These are phyloP conservation scores for Tachysurus vachellii DNA, from an alignment of 2,113 vertebrate species.

Conservation along the genomic window DNA sequence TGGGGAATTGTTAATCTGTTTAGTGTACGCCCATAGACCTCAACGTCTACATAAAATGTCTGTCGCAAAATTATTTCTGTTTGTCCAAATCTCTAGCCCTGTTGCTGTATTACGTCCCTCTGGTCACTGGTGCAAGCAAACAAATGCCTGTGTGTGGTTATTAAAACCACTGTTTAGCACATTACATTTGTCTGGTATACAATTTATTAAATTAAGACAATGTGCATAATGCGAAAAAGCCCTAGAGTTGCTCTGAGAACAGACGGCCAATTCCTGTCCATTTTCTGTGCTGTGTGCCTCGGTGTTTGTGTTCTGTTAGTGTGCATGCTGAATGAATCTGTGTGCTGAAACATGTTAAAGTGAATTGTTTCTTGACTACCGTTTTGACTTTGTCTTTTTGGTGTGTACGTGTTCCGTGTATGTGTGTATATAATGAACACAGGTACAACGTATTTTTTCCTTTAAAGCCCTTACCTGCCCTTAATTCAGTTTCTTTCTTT, in stretches of 20 bases:
- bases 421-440: not conserved
- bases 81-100: constrained; percentile 52
- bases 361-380: constrained; percentile 28
- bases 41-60: constrained; percentile 47
- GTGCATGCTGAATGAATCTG: constrained; percentile 49
- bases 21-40: constrained; percentile 50
- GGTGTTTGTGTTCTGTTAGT: constrained; percentile 50
- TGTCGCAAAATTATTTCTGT: constrained; percentile 46
- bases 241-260: constrained; percentile 35
- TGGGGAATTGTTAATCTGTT: constrained; percentile 53
- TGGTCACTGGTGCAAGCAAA: constrained; percentile 34
- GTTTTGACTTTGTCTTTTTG: constrained; percentile 33
- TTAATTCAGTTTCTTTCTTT: constrained; percentile 10
- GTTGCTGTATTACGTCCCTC: constrained; percentile 41
- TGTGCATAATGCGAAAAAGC: constrained; percentile 16
- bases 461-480: constrained; percentile 9
- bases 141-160: not conserved
- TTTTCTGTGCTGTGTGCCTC: constrained; percentile 46
- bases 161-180: constrained; percentile 2
- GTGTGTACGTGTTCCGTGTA: constrained; percentile 33
- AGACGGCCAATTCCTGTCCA: constrained; percentile 49
- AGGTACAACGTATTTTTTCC: constrained; percentile 5
- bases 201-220: constrained; percentile 21
- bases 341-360: constrained; percentile 36
- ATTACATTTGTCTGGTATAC: constrained; percentile 17